These are phyloP conservation scores for Hylaeus volcanicus DNA, from an alignment of 1,140 invertebrate genomes.

Conservation along the genomic window DNA sequence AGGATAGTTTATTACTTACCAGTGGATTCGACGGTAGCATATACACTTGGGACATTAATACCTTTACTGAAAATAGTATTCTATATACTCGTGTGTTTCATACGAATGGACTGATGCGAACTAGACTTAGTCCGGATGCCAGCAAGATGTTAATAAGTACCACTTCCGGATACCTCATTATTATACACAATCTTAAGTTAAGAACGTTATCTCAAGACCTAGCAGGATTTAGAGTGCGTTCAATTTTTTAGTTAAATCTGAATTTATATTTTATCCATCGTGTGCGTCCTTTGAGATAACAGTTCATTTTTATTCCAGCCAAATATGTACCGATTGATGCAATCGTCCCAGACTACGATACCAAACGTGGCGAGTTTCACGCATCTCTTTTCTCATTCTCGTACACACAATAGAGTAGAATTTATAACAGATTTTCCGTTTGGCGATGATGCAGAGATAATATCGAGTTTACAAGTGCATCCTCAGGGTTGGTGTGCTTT, in stretches of 20 bases:
- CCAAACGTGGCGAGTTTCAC: conserved; percentile 89
- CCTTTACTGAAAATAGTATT: conserved; percentile 88
- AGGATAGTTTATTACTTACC: conserved; percentile 91
- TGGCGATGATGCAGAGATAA: conserved; percentile 92
- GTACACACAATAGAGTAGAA: conserved; percentile 91
- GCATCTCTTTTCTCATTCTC: conserved; percentile 87
- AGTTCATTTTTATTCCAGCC: conserved; percentile 83
- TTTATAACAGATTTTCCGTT: conserved; percentile 94
- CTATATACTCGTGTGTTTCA: conserved; percentile 91
- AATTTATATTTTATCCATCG: not conserved
- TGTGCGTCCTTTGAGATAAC: not conserved
- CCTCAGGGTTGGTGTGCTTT: conserved; percentile 94
- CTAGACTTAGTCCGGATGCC: conserved; percentile 90
- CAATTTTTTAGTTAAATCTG: not conserved
- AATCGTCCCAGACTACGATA: conserved; percentile 89
- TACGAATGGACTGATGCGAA: conserved; percentile 93
- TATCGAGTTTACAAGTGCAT: conserved; percentile 94
- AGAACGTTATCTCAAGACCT: conserved; percentile 89
- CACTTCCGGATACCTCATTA: conserved; percentile 92
- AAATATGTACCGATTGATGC: conserved; percentile 94
- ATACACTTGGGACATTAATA: conserved; percentile 97
- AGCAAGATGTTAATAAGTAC: conserved; percentile 95
- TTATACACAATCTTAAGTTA: conserved; percentile 94
- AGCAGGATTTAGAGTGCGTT: conserved; percentile 89
- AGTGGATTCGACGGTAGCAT: conserved; percentile 96